Conservation (phyloP, 1,140 invertebrate species). For the Dendrolimus kikuchii region DNA sequence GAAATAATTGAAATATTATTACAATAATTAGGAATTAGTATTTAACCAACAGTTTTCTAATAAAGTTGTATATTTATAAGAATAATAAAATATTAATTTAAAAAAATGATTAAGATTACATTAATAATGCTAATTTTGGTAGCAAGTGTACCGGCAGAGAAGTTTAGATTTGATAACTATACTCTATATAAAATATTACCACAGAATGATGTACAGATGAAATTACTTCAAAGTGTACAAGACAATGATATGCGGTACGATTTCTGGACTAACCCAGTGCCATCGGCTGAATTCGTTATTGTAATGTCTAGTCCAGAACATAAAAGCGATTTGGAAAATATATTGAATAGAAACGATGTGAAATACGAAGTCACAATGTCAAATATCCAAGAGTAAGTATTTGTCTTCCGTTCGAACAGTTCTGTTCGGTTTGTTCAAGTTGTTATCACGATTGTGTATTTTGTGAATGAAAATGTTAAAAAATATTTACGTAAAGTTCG, state of each 20-base stretch:
- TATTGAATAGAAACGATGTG: constrained; percentile 29
- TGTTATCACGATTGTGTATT: too few species aligned
- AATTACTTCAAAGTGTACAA: constrained; percentile 32
- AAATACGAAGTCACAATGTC: constrained; percentile 29
- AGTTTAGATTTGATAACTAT: constrained; percentile 45
- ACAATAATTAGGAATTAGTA: too few species aligned
- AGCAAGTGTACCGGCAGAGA: constrained; percentile 16
- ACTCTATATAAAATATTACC: constrained; percentile 42
- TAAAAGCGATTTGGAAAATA: constrained; percentile 34
- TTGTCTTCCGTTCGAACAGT: neutral
- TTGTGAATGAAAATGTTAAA: too few species aligned
- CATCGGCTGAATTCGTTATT: constrained; percentile 29
- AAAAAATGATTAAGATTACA: constrained; percentile 18
- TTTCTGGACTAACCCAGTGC: constrained; percentile 41
- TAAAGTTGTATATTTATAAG: too few species aligned
- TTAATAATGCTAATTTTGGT: constrained; percentile 14
- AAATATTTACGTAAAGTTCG: too few species aligned
- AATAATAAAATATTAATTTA: neutral
- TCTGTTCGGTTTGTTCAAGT: too few species aligned
- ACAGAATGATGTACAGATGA: constrained; percentile 34
- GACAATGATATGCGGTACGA: constrained; percentile 33
- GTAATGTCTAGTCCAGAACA: constrained; percentile 41
- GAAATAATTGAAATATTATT: too few species aligned
- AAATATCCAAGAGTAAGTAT: constrained; percentile 58
- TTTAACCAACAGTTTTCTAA: too few species aligned